A percentile compares a stretch with the other conserved stretches of the same genome.
phyloP scores from a whole-genome alignment of 2,888 invertebrate species.

The Rhodophaea formosa region DNA sequence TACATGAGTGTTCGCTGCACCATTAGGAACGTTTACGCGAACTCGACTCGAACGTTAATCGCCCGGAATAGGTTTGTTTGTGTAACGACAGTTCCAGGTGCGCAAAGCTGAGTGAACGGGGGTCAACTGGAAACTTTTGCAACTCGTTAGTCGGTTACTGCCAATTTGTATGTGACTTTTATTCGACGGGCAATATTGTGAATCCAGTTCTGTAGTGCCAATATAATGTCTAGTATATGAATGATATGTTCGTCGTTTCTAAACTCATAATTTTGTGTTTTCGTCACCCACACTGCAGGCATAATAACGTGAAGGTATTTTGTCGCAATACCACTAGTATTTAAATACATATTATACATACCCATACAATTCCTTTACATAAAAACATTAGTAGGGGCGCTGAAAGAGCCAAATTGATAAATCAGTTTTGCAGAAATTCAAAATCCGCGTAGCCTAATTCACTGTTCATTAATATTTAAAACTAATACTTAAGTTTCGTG shows the following conservation, averaged over 20 bases:
- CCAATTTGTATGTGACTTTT: conserved; percentile 13
- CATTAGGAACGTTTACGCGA: conserved; percentile 46
- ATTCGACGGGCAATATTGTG: neutral
- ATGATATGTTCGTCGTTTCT: too few species aligned
- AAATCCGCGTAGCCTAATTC: neutral
- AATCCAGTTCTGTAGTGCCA: neutral
- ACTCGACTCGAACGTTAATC: conserved; percentile 26
- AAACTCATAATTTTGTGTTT: too few species aligned
- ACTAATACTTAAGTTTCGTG: neutral
- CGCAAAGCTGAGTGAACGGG: conserved; percentile 1
- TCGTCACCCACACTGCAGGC: too few species aligned
- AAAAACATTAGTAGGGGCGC: too few species aligned
- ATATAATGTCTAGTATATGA: too few species aligned
- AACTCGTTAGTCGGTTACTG: conserved; percentile 16
- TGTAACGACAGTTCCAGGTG: conserved; percentile 22
- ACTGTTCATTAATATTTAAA: neutral
- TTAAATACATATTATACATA: too few species aligned
- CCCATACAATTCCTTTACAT: too few species aligned
- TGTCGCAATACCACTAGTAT: too few species aligned
- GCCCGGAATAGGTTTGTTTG: conserved; percentile 26
- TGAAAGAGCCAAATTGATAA: neutral
- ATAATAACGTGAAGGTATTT: too few species aligned
- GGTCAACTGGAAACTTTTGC: conserved; percentile 9
- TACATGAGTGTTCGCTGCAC: conserved; percentile 56
- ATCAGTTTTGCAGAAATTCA: neutral